phyloP scores from a whole-genome alignment of 2,888 invertebrate genomes.

The Unio delphinus region DNA sequence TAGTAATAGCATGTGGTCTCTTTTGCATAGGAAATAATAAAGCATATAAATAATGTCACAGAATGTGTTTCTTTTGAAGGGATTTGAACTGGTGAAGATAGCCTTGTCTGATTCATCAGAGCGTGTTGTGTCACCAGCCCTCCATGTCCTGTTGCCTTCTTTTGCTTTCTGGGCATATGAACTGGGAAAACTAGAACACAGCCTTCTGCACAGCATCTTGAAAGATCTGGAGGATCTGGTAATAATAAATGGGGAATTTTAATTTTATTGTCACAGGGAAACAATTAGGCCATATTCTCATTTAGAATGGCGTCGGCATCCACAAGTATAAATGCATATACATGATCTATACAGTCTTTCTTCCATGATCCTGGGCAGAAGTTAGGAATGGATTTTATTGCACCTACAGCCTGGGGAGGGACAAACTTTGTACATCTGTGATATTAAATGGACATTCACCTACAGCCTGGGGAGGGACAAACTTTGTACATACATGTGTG shows the following conservation, averaged over 20 bases:
- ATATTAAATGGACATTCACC: too few species aligned
- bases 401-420: too few species aligned
- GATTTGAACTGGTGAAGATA: constrained; percentile 75
- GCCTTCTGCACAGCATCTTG: constrained; percentile 65
- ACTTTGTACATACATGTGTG: too few species aligned
- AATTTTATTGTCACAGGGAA: too few species aligned
- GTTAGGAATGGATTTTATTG: too few species aligned
- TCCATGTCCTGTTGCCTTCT: constrained; percentile 77
- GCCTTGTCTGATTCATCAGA: constrained; percentile 77
- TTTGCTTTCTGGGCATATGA: constrained; percentile 78
- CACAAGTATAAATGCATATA: not conserved
- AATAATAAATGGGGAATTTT: constrained; percentile 47
- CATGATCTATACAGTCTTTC: not conserved
- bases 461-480: too few species aligned
- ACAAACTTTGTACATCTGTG: too few species aligned
- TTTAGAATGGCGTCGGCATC: not conserved
- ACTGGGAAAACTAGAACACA: constrained; percentile 73
- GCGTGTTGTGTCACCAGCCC: constrained; percentile 75
- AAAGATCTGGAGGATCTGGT: constrained; percentile 66
- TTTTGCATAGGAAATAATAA: not conserved
- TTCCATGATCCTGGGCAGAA: too few species aligned
- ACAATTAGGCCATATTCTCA: constrained; percentile 4
- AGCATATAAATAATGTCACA: not conserved
- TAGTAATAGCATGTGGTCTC: too few species aligned
- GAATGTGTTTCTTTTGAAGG: constrained; percentile 48